phyloP scores from a whole-genome alignment of 1,140 invertebrate genomes.

The Mycetomoellerius zeteki region DNA sequence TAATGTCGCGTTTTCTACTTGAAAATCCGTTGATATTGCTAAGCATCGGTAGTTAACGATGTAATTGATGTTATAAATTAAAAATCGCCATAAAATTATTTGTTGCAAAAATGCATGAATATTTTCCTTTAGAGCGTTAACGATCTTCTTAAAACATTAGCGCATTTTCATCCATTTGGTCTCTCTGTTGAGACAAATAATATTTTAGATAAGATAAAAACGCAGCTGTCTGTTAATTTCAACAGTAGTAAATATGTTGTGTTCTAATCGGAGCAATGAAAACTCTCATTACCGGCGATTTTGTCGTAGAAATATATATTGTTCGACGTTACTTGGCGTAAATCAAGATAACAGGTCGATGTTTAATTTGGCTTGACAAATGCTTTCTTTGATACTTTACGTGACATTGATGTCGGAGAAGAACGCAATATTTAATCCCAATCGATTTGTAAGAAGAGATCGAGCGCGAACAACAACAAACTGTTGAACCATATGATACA shows the following conservation, averaged over 20 bases:
- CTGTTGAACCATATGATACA: background rate
- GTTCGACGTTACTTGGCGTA: background rate
- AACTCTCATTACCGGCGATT: constrained; percentile 26
- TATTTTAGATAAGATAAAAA: constrained; percentile 71
- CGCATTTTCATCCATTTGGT: background rate
- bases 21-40: background rate
- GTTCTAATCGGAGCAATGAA: constrained; percentile 14
- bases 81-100: constrained; percentile 30
- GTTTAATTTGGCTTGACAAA: constrained; percentile 28
- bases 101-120: background rate
- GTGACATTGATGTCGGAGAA: constrained; percentile 42
- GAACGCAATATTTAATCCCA: background rate
- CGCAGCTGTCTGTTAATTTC: constrained; percentile 59
- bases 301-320: constrained; percentile 55
- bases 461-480: constrained; percentile 24
- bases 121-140: background rate
- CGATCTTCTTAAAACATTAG: constrained; percentile 12
- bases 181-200: constrained; percentile 5
- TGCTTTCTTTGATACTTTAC: constrained; percentile 32
- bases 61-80: background rate
- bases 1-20: constrained; percentile 7
- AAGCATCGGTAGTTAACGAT: background rate
- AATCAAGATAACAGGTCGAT: constrained; percentile 50
- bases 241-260: constrained; percentile 38
- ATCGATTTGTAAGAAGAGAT: constrained; percentile 32